These are phyloP conservation scores for Apodemia zela DNA, from an alignment of 2,888 invertebrate genomes.

Conservation along the genomic window DNA sequence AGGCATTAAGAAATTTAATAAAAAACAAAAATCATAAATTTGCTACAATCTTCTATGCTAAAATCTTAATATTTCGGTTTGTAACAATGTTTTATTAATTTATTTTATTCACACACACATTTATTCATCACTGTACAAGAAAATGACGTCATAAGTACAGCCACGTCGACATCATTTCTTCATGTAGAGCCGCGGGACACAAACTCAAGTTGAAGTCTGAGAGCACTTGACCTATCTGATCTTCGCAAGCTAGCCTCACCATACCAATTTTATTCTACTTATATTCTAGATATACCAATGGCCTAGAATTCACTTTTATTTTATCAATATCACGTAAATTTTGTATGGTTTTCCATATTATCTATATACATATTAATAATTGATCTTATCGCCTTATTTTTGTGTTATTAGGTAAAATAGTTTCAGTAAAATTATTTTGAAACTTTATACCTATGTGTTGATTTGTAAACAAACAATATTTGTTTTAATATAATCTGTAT, in stretches of 20 bases:
- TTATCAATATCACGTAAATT: neutral
- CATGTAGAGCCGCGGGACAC: conserved; percentile 27
- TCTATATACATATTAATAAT: too few relatives aligned
- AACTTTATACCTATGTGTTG: too few relatives aligned
- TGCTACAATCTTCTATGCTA: too few relatives aligned
- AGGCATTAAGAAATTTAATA: too few relatives aligned
- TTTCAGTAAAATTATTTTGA: too few relatives aligned
- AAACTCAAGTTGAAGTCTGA: conserved; percentile 28
- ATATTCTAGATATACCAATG: conserved; percentile 19
- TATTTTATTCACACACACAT: neutral
- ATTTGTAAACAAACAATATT: too few relatives aligned
- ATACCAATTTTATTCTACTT: conserved; percentile 27
- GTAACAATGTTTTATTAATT: neutral
- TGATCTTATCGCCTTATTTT: too few relatives aligned
- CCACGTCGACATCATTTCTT: conserved; percentile 27
- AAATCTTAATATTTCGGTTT: too few relatives aligned
- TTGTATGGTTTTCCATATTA: too few relatives aligned
- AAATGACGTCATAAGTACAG: conserved; percentile 11
- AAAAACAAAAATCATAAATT: too few relatives aligned
- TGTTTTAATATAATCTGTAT: too few relatives aligned
- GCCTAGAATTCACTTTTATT: neutral
- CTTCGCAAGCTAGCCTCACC: conserved; percentile 29
- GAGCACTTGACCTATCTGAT: conserved; percentile 32
- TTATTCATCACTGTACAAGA: neutral
- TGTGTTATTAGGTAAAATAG: too few relatives aligned